Base-by-base conservation (phyloP, 1,140 invertebrate genomes). In the Whitmania pigra region DNA sequence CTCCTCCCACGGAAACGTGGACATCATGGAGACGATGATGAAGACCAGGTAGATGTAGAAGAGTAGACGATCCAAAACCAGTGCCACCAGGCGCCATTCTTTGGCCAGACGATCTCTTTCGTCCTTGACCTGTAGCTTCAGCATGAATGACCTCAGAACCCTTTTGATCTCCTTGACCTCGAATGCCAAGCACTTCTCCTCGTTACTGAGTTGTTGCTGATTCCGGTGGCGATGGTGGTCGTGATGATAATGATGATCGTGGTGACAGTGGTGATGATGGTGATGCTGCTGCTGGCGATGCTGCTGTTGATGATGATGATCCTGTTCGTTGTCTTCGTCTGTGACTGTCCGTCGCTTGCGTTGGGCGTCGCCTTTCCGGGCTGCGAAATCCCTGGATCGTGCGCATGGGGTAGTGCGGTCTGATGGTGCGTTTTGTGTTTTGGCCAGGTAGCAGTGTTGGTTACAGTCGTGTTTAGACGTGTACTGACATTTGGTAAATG, bases 31-130 rank as follows among this genome's bases (percentile, higher is more conserved):
- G 20, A 81, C 78, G n/a, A 79, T 74, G 29, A 82, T 81, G 20
- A 77, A 75, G 20, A 77, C 22, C 29, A 82, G 74, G 75, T 82
- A 82, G 0, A 79, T 29, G 71, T 78, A 78, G 77, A 82, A 82
- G 67, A 82, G 81, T 13, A 81, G 71, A 55, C 81, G 73, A 72
- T 82, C 81, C 15, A 82, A 71, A 18, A 81, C 79, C 1, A 82
- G 74, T 13, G 80, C 81, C 20, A 82, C 78, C 6, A 78, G 73
- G 69, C 79, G 76, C 81, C 81, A 82, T 71, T 82, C 79, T 40
- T 76, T 69, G 1, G 72, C 75, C 25, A 77, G 73, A 69, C 78
- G 77, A 49, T 79, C 76, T 25, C 71, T 72, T 53, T 73, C 73
- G 13, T 80, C 80, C 53, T 76, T 78, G 13, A 78, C 76, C 0